A percentile compares a stretch with the other conserved stretches of the same genome.
Evolutionary conservation across 2,888 invertebrate species (phyloP).

Genomic region (Beris chalybata): DNA sequence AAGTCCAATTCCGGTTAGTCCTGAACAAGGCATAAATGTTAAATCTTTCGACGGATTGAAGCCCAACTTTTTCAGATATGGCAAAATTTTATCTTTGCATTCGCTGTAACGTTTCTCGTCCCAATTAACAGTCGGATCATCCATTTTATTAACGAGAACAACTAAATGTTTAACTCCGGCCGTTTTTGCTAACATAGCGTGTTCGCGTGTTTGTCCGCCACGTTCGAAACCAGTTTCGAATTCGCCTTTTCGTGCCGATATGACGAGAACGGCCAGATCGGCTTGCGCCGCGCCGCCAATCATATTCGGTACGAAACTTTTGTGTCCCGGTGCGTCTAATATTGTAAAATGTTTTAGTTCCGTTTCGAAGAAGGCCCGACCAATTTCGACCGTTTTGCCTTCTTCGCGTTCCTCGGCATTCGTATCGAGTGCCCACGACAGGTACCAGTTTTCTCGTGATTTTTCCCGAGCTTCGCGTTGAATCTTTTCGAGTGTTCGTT

Average conservation of each 20-base stretch:
- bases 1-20: slow-evolving; percentile 92
- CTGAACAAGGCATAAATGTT: slow-evolving; percentile 97
- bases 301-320: slow-evolving; percentile 99
- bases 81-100: slow-evolving; percentile 97
- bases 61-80: slow-evolving; percentile 93
- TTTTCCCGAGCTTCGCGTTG: slow-evolving; percentile 99
- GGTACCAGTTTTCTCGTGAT: slow-evolving; percentile 98
- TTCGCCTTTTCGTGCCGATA: slow-evolving; percentile 98
- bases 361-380: slow-evolving; percentile 97
- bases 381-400: slow-evolving; percentile 99
- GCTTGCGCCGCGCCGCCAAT: slow-evolving; percentile 97
- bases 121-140: slow-evolving; percentile 99
- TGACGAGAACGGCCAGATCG: slow-evolving; percentile 94
- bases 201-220: slow-evolving; percentile 98
- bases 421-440: slow-evolving; percentile 98
- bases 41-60: slow-evolving; percentile 97
- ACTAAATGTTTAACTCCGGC: slow-evolving; percentile 98
- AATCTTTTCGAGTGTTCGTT: slow-evolving; percentile 98
- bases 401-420: slow-evolving; percentile 96
- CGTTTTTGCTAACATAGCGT: slow-evolving; percentile 99
- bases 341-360: slow-evolving; percentile 99
- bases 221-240: slow-evolving; percentile 99
- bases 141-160: slow-evolving; percentile 99
- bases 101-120: slow-evolving; percentile 92
- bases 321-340: slow-evolving; percentile 98